Evolutionary conservation across 2,797 vertebrate genomes (phyloP), one percentile per base, ranked within the genome.

Genomic region (Syncerus caffer): DNA sequence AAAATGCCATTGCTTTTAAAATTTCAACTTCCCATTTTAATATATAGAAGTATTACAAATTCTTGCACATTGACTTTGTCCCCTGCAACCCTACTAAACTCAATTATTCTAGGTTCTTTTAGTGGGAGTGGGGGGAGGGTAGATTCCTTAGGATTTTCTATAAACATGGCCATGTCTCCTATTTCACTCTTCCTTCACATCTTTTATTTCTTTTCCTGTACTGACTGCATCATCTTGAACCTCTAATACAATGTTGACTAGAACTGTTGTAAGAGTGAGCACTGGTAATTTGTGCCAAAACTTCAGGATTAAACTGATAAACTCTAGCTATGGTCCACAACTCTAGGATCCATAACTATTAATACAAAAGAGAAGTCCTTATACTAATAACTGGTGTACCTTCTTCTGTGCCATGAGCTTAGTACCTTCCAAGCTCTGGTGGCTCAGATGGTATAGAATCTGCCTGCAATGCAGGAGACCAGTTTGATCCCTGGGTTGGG

Each of bases 1-100:
- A 95, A 91, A 95, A 91, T 57, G 7, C 88, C 53, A 89, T 5
- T 89, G 71, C 42, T 78, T 79, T 95, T 85, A 47, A 85, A 85
- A 93, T 89, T 64, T 58, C 51, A n/a, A 67, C 38, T 90, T 90
- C n/a, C 50, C 38, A 58, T 85, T 42, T 67, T 96, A 79, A 82
- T 58, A 79, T 79, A 57, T 21, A 85, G 80, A 96, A 89, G 57
- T 79, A 38, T 7, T 58, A 51, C 15, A 42, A 42, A 67, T 55
- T 79, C 78, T 57, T 85, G 7, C 51, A 53, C 47, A 89, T 50
- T 42, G 62, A 67, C 14, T 25, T 89, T 76, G 71, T 47, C 10
- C 12, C 64, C 47, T 57, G 31, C 80, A 78, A 85, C 57, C 50
- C 23, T 58, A n/a, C 50, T 78, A 57, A 78, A 79, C 31, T 67